These are phyloP conservation scores for Thymelicus sylvestris DNA, from an alignment of 2,888 invertebrate species.

Conservation along the genomic window DNA sequence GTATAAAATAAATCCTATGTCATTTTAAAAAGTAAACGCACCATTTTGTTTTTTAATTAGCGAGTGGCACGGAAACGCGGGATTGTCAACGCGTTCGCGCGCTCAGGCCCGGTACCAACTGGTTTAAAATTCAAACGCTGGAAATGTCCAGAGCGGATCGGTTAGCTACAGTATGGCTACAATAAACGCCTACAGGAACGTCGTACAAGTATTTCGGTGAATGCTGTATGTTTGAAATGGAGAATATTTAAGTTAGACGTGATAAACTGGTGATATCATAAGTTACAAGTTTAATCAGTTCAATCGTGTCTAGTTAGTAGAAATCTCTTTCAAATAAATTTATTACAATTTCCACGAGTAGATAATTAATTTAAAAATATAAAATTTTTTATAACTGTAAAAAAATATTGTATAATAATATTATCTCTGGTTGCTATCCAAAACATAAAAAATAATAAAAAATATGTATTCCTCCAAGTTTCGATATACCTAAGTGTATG, in stretches of 20 bases:
- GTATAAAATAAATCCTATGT: constrained; percentile 20
- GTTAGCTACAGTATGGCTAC: constrained; percentile 47
- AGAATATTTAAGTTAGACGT: constrained; percentile 32
- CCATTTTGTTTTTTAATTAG: constrained; percentile 58
- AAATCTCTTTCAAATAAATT: too few species aligned
- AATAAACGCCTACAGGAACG: constrained; percentile 46
- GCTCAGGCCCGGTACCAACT: constrained; percentile 66
- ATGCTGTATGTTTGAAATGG: constrained; percentile 51
- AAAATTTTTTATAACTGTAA: too few species aligned
- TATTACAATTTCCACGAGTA: too few species aligned
- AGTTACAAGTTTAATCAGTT: too few species aligned
- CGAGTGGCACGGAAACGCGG: constrained; percentile 46
- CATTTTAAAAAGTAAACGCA: constrained; percentile 52
- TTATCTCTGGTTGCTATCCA: too few species aligned
- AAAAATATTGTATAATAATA: too few species aligned
- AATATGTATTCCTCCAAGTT: too few species aligned
- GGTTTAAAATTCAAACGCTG: constrained; percentile 66
- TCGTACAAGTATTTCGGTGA: constrained; percentile 33
- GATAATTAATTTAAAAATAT: too few species aligned
- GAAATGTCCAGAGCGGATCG: constrained; percentile 44
- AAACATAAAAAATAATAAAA: too few species aligned
- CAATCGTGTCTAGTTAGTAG: too few species aligned
- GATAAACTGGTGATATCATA: too few species aligned
- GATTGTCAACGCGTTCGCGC: constrained; percentile 57
- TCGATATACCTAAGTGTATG: too few species aligned